Evolutionary conservation across 2,888 invertebrate species (phyloP).

Genomic region (Alsophila aescularia): DNA sequence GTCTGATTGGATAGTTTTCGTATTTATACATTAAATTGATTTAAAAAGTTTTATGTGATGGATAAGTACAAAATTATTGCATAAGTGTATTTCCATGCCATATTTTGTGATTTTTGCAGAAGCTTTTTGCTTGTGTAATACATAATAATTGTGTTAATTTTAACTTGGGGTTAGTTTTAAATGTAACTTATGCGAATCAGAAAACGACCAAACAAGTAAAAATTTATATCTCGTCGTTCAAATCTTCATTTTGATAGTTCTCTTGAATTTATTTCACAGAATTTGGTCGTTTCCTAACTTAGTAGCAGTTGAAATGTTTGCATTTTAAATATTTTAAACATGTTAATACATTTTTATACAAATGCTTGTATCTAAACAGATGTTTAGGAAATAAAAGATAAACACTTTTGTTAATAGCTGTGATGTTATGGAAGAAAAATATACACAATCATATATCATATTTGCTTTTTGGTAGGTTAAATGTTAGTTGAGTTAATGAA

Average conservation of each 20-base stretch:
- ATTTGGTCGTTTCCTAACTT: slow-evolving; percentile 1
- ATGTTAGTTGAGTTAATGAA: slow-evolving; percentile 10
- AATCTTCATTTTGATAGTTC: too few relatives aligned
- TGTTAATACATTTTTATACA: background rate
- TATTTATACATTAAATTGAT: background rate
- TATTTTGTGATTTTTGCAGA: slow-evolving; percentile 3
- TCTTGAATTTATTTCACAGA: background rate
- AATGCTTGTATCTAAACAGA: background rate
- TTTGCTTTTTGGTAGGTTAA: background rate
- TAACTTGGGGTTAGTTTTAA: background rate
- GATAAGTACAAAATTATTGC: background rate
- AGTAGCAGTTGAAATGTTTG: background rate
- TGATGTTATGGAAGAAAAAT: slow-evolving; percentile 2
- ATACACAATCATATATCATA: background rate
- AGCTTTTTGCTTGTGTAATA: background rate
- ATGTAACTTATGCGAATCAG: background rate
- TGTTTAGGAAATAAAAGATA: background rate
- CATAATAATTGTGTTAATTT: background rate
- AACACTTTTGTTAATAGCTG: background rate
- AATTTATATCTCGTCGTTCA: too few relatives aligned
- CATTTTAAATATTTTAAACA: background rate
- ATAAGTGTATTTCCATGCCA: background rate
- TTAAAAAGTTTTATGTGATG: background rate
- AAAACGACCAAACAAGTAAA: slow-evolving; percentile 8
- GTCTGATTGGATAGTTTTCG: too few relatives aligned